phyloP scores from a whole-genome alignment of 2,113 vertebrate species.

The Penelope pileata region DNA sequence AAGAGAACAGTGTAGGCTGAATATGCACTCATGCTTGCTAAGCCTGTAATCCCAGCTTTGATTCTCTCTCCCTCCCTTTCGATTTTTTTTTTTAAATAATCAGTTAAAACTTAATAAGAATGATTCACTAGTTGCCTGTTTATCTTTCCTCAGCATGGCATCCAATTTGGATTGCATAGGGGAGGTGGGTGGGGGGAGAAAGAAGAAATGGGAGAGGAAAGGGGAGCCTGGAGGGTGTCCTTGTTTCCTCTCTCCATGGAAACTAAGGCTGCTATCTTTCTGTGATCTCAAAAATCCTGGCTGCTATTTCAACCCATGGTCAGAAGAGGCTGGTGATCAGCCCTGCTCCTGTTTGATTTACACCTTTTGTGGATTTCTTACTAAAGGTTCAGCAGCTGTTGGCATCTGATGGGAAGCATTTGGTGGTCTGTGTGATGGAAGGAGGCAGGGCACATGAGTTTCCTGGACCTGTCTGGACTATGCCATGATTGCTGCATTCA shows the following conservation, averaged over 20 bases:
- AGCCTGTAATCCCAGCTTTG: conserved; percentile 68
- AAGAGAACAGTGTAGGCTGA: conserved; percentile 67
- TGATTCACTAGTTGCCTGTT: conserved; percentile 47
- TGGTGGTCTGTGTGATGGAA: neutral
- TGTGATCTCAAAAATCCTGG: neutral
- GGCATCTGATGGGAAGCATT: neutral
- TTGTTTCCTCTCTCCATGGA: neutral
- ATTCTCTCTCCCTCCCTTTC: conserved; percentile 30
- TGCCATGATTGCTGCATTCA: neutral
- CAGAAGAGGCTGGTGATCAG: neutral
- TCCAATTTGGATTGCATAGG: neutral
- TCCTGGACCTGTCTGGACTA: neutral
- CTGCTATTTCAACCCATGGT: neutral
- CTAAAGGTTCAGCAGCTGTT: neutral
- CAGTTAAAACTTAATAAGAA: conserved; percentile 42
- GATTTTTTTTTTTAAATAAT: neutral
- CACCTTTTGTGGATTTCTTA: neutral
- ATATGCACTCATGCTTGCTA: conserved; percentile 59
- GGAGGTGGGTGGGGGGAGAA: neutral
- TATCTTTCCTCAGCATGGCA: neutral
- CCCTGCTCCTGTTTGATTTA: neutral
- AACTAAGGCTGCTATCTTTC: neutral
- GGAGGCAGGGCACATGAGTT: neutral
- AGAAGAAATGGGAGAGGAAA: neutral
- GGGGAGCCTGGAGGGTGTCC: neutral